These are phyloP conservation scores for Psix sp. DNA, from an alignment of 1,140 invertebrate species.

Conservation along the genomic window DNA sequence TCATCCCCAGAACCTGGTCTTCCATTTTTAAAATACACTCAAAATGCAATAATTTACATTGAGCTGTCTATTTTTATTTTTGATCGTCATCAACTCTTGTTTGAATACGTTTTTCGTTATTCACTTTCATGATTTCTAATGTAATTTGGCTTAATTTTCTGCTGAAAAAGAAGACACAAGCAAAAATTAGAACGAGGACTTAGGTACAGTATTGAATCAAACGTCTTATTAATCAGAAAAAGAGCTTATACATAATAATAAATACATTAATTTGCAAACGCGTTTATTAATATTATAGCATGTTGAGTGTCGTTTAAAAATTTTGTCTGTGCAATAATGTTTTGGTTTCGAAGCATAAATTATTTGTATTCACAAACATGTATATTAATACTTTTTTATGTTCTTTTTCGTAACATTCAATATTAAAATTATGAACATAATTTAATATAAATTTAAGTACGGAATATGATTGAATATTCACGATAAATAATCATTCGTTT, in stretches of 20 bases:
- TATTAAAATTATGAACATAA: too few species aligned
- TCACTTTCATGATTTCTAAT: neutral
- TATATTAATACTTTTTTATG: too few species aligned
- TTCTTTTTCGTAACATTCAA: too few species aligned
- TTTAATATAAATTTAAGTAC: too few species aligned
- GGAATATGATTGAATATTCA: too few species aligned
- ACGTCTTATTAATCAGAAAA: slow-evolving; percentile 22
- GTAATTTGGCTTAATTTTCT: slow-evolving; percentile 8
- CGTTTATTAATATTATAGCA: slow-evolving; percentile 27
- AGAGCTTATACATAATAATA: too few species aligned
- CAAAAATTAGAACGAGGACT: slow-evolving; percentile 22
- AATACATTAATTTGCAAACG: slow-evolving; percentile 21
- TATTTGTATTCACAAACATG: too few species aligned
- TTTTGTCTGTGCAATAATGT: too few species aligned
- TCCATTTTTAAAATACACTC: slow-evolving; percentile 45
- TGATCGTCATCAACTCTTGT: too few species aligned
- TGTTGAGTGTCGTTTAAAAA: slow-evolving; percentile 40
- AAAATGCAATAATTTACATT: slow-evolving; percentile 33
- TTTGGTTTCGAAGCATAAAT: too few species aligned
- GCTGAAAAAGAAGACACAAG: neutral
- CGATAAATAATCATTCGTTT: slow-evolving; percentile 1
- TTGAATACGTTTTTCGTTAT: too few species aligned
- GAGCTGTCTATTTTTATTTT: slow-evolving; percentile 14
- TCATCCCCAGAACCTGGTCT: slow-evolving; percentile 11
- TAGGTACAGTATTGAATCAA: slow-evolving; percentile 38